A percentile compares a stretch with the other conserved stretches of the same genome.
Evolutionary conservation across 2,113 vertebrate genomes (phyloP).

Genomic region (Naja naja): DNA sequence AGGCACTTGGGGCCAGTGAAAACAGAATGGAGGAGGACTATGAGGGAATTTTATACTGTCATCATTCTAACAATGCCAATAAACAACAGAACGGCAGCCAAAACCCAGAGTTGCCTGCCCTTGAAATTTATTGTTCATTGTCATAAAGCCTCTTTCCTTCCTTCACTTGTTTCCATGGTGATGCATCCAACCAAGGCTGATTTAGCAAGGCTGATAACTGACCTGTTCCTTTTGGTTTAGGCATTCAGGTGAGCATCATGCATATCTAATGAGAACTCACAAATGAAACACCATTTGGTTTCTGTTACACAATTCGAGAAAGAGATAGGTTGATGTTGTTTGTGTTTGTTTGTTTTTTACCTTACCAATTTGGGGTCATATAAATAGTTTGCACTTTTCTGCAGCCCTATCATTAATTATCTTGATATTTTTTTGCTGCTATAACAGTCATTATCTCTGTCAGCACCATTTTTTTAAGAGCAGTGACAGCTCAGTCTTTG

Average conservation of each 20-base stretch:
- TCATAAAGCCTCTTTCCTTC: background rate
- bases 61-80: background rate
- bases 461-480: slow-evolving; percentile 33
- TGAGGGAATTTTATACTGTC: background rate
- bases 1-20: slow-evolving; percentile 12
- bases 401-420: background rate
- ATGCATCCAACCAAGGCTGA: slow-evolving; percentile 24
- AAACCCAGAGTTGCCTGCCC: accelerated
- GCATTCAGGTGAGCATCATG: background rate
- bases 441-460: background rate
- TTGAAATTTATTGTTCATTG: background rate
- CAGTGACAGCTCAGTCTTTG: slow-evolving; percentile 22
- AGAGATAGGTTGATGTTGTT: background rate
- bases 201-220: slow-evolving; percentile 6
- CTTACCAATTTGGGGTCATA: background rate
- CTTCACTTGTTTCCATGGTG: slow-evolving; percentile 61
- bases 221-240: slow-evolving; percentile 27
- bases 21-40: slow-evolving; percentile 8
- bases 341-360: background rate
- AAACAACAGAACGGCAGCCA: background rate
- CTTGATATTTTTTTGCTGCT: background rate
- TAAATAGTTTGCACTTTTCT: background rate
- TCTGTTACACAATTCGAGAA: accelerated
- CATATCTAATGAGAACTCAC: background rate
- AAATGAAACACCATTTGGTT: background rate